Base-by-base conservation (phyloP, 2,888 invertebrate genomes). In the Philereme transversata region DNA sequence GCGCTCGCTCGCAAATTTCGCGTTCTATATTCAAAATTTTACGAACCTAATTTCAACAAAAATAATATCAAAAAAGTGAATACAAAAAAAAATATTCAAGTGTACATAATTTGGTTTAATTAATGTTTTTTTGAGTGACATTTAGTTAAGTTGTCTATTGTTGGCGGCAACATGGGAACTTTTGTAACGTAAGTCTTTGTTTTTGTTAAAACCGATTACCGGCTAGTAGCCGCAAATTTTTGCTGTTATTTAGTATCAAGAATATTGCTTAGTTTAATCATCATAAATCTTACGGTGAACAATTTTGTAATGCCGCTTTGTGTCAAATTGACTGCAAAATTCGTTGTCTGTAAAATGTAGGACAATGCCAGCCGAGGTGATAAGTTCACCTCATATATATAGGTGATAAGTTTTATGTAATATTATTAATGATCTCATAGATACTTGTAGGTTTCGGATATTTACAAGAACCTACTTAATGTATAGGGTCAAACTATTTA, bases 101-200 rank as follows among this genome's bases (percentile, higher is more conserved):
- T 60, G 78, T 40, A 38, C 5, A 38, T 59, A 62, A 70, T 74
- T 75, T 75, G 77, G 76, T 79, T 70, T 76, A 58, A 72, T 67
- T 67, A 73, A 76, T 77, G 77, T 79, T 79, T 76, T n/a, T 77
- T 75, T 82, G 69, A 80, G 86, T 87, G 85, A 79, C 75, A 76
- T 75, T 75, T 67, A 60, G 74, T 77, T 81, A 65, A 75, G 75
- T 78, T 79, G 71, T 75, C 71, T 75, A 73, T 79, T 77, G 76
- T 76, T 71, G 72, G 74, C 81, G 77, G 72, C 78, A 82, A 75
- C 76, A 90, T 90, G 90, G 90, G 87, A 86, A 84, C 81, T 75
- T 74, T 75, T 79, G 75, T 77, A 79, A 84, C 78, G 90, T 90
- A 79, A 90, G 90, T 86, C 51, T 45, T 46, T 74, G 55, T 57